These are phyloP conservation scores for Meiosimyza decipiens DNA, from an alignment of 2,888 invertebrate genomes.

Conservation along the genomic window DNA sequence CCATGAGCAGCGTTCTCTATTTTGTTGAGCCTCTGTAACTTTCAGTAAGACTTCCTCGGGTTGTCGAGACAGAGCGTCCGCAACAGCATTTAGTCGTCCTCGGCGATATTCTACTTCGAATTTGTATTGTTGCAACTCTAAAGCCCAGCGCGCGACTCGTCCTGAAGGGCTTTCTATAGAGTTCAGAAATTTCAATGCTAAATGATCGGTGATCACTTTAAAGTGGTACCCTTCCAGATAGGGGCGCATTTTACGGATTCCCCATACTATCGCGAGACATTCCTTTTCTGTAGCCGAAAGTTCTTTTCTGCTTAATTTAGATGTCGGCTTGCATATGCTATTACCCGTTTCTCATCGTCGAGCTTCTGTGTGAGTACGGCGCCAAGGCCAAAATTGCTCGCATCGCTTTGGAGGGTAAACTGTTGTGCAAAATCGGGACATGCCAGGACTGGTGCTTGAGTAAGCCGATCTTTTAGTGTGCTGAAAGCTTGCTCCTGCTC, in stretches of 20 bases:
- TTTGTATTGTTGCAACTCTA: not conserved
- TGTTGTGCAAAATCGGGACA: slow-evolving; percentile 26
- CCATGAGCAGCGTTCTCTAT: not conserved
- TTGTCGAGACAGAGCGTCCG: not conserved
- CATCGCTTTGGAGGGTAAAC: slow-evolving; percentile 26
- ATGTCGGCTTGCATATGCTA: slow-evolving; percentile 8
- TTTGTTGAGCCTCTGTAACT: not conserved
- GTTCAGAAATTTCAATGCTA: slow-evolving; percentile 32
- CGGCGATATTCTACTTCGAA: not conserved
- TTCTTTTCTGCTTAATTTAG: slow-evolving; percentile 24
- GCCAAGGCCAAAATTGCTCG: slow-evolving; percentile 19
- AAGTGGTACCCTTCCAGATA: slow-evolving; percentile 32
- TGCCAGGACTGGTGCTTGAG: slow-evolving; percentile 32
- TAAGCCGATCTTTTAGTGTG: slow-evolving; percentile 23
- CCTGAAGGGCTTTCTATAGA: not conserved
- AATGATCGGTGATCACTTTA: slow-evolving; percentile 27
- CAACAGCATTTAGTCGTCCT: not conserved
- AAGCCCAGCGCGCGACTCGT: not conserved
- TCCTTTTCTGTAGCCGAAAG: slow-evolving; percentile 35
- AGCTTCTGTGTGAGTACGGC: slow-evolving; percentile 22
- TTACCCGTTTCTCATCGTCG: slow-evolving; percentile 5
- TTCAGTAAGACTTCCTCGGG: not conserved
- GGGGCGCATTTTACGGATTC: not conserved
- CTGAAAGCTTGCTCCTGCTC: slow-evolving; percentile 30
- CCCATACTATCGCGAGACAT: slow-evolving; percentile 34